Conservation (phyloP, 2,888 invertebrate genomes). For the Drosophila rubida region DNA sequence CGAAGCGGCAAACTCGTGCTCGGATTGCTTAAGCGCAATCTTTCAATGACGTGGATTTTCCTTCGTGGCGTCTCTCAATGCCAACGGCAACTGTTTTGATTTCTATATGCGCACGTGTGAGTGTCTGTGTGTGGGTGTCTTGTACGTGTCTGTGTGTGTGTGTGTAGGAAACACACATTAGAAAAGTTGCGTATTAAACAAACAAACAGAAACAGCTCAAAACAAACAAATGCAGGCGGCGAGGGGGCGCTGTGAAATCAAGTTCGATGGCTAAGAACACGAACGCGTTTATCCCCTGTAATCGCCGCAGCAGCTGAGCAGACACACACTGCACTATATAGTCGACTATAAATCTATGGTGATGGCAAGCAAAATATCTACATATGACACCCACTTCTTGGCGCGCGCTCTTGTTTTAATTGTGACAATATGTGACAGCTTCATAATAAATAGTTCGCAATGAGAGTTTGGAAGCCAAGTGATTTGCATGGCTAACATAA, state of each 20-base stretch:
- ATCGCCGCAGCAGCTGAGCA: not conserved
- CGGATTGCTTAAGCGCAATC: slow-evolving; percentile 60
- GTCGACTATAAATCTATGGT: not conserved
- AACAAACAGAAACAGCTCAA: slow-evolving; percentile 43
- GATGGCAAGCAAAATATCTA: not conserved
- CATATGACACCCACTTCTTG: not conserved
- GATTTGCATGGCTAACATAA: too few species aligned
- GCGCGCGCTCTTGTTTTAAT: too few species aligned
- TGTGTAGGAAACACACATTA: slow-evolving; percentile 24
- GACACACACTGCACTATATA: not conserved
- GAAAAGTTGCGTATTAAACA: slow-evolving; percentile 58
- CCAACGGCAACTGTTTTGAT: slow-evolving; percentile 42
- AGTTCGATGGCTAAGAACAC: not conserved
- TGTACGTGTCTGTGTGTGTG: not conserved
- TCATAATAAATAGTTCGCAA: too few species aligned
- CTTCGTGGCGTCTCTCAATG: slow-evolving; percentile 19
- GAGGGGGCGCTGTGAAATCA: slow-evolving; percentile 15
- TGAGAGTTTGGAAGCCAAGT: too few species aligned
- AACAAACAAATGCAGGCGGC: slow-evolving; percentile 35
- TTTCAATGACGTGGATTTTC: slow-evolving; percentile 50
- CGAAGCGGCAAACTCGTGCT: slow-evolving; percentile 66
- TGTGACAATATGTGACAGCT: not conserved
- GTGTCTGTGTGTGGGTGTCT: not conserved
- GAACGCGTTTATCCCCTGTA: not conserved
- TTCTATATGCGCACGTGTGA: slow-evolving; percentile 22